Evolutionary conservation across 2,797 vertebrate genomes (phyloP), one percentile per base, ranked within the genome.

Genomic region (Myiotriccus ornatus): DNA sequence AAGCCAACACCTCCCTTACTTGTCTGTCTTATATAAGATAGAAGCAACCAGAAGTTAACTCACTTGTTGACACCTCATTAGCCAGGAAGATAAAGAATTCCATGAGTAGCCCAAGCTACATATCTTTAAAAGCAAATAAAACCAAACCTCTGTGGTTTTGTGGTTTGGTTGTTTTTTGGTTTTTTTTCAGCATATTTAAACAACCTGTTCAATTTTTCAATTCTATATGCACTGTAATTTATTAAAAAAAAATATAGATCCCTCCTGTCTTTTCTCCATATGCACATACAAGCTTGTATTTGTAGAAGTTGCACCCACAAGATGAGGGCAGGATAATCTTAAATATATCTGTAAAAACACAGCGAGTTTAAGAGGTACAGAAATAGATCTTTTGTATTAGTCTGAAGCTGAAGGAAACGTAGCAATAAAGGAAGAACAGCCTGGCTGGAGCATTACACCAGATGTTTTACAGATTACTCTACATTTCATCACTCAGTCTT

Each of bases 1-100:
- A 84, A 94, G 93, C 83, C 86, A 92, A 91, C 92, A 95, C 85
- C 79, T 94, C 92, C 92, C 68, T 86, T 96, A 34, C 81, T 88
- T 90, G 52, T 96, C 74, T 79, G 19, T 92, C 90, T 89, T 93
- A 96, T 55, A 28, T 94, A 95, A 96, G 82, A 92, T 1, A 78
- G 92, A 97, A 89, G 39, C 39, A 87, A n/a, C 76, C 84, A 97
- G 93, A 95, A 95, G 57, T 70, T 75, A 81, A 83, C 50, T 91
- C 39, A 13, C 65, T 87, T 89, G 69, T 80, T 92, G 84, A 74
- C 62, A 86, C 57, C 62, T 60, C 65, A 37, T 79, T 84, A 90
- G 35, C 57, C 69, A 89, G 55, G 22, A 89, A 28, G 19, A 89
- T 73, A 68, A 91, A 78, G 57, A 92, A 87, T 77, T 76, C 53